These are phyloP conservation scores for Colistium nudipinnis DNA, from an alignment of 2,113 vertebrate species.

Conservation along the genomic window DNA sequence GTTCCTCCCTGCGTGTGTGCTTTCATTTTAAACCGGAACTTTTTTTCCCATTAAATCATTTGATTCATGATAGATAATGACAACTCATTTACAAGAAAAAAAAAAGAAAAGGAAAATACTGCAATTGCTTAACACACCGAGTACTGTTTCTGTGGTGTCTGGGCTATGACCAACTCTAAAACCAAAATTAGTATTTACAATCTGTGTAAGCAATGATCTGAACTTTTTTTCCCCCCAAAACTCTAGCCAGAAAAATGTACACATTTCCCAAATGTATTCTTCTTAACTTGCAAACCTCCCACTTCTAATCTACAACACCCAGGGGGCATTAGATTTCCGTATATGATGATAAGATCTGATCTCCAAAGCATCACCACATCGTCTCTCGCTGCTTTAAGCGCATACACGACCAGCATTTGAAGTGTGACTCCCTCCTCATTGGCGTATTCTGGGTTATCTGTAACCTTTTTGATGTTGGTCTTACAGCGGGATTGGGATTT, in stretches of 20 bases:
- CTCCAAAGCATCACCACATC: background rate
- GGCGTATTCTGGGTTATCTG: background rate
- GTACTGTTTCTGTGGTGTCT: background rate
- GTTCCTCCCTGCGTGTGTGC: background rate
- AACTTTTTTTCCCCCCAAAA: too few relatives aligned
- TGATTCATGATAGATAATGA: too few relatives aligned
- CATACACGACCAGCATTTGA: background rate
- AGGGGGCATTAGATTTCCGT: conserved; percentile 20
- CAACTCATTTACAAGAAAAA: too few relatives aligned
- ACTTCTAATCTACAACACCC: background rate
- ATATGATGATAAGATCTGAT: too few relatives aligned
- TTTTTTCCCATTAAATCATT: background rate
- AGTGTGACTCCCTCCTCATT: background rate
- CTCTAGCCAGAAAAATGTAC: background rate
- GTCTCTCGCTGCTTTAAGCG: background rate
- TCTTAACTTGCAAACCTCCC: background rate
- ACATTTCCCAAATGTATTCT: background rate
- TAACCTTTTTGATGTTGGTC: background rate
- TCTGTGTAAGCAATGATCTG: background rate
- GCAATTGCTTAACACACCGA: background rate
- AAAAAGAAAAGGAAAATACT: background rate
- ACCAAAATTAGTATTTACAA: background rate
- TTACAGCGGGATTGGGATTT: background rate
- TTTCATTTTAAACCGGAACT: background rate
- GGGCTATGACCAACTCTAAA: background rate